These are phyloP conservation scores for Pemphredon lugubris DNA, from an alignment of 2,888 invertebrate genomes.

Conservation along the genomic window DNA sequence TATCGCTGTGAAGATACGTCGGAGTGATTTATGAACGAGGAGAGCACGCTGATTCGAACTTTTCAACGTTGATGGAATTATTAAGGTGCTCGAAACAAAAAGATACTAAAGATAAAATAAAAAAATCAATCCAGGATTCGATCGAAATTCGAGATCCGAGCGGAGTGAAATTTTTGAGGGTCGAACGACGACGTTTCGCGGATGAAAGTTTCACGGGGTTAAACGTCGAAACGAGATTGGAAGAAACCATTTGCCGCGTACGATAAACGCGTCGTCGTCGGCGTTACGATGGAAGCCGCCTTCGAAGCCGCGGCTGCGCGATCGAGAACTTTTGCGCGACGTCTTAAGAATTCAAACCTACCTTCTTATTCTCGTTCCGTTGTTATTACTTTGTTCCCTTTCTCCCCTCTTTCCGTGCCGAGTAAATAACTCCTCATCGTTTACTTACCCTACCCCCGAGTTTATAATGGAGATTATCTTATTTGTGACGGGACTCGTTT, in stretches of 20 bases:
- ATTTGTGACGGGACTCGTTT: conserved; percentile 76
- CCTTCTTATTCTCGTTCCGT: conserved; percentile 73
- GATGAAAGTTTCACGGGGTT: conserved; percentile 32
- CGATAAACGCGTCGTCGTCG: conserved; percentile 47
- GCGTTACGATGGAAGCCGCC: conserved; percentile 19
- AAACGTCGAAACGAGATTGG: conserved; percentile 41
- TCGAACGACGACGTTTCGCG: conserved; percentile 8
- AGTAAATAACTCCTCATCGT: conserved; percentile 79
- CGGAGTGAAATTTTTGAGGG: background rate
- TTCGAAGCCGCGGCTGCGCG: conserved; percentile 58
- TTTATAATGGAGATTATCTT: conserved; percentile 81
- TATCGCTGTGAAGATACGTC: too few species aligned
- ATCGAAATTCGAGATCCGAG: too few species aligned
- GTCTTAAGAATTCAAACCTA: conserved; percentile 59
- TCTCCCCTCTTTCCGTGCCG: conserved; percentile 65
- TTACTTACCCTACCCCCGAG: conserved; percentile 76
- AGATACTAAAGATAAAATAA: too few species aligned
- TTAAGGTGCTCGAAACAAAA: too few species aligned
- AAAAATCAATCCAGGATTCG: too few species aligned
- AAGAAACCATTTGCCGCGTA: conserved; percentile 56
- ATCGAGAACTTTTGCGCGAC: conserved; percentile 41
- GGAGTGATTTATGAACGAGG: too few species aligned
- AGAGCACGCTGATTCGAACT: too few species aligned
- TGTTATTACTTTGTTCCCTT: conserved; percentile 76
- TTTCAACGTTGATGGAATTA: too few species aligned